Evolutionary conservation across 2,888 invertebrate species (phyloP), one percentile per base, ranked within the genome.

Genomic region (Anodontia alba): DNA sequence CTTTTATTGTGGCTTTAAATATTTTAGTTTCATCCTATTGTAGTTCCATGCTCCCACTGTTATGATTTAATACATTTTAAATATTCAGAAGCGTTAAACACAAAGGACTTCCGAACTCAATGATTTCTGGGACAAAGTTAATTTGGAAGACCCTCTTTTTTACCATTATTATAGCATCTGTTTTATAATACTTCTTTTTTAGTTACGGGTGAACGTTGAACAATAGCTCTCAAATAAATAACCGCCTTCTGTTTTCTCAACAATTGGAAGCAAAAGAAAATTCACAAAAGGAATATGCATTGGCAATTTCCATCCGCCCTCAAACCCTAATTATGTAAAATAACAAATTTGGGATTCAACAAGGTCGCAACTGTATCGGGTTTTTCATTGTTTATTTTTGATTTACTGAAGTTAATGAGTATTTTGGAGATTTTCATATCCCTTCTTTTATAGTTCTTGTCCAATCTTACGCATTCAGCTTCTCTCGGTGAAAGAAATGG

Each of bases 291-390:
- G 62, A 62, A 62, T 62, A 62, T 62, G 62, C 62, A 62, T 62
- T 33, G 62, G 62, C 62, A 62, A 62, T 62, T 62, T 62, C 33
- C 62, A 62, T 31, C 29, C 33, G 78, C 67, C 76, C 80, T 72
- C 54, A 78, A 62, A 80, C 82, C 85, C 74, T 82, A 82, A 85
- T 85, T 85, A 85, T 85, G 85, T 85, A 85, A 85, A 85, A 85
- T 85, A 85, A 85, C 85, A 85, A 85, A 85, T 83, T 80, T 78
- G 74, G 76, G 76, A 68, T 80, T 85, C 80, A 70, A 66, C 72
- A 73, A 73, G 81, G 81, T 83, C 83, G 74, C 75, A 75, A 79
- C 76, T 49, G 80, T 86, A 83, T 81, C 81, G 80, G 67, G 23
- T 38, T 26, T 29, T 31, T 80, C 77, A 77, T 86, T 86, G 86